Percentiles rank a stretch among this genome's conserved stretches.
phyloP scores from a whole-genome alignment of 2,113 vertebrate species.

The Aphelocoma coerulescens region DNA sequence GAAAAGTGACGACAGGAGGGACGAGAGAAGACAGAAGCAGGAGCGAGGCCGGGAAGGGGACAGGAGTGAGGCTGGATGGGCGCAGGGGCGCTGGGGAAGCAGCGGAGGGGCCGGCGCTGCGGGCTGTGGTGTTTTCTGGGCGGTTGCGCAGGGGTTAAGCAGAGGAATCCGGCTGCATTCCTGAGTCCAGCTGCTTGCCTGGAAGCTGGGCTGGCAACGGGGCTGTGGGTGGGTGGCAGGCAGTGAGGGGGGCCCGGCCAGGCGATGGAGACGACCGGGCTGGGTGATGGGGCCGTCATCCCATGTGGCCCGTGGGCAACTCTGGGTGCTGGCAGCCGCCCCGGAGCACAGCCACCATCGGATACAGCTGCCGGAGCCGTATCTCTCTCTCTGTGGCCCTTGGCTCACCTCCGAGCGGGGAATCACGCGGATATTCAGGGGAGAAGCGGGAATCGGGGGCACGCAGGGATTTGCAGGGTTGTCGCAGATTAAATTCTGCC shows the following conservation, averaged over 20 bases:
- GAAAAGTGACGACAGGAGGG: background rate
- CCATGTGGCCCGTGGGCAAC: background rate
- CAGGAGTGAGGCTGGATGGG: background rate
- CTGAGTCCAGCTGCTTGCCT: conserved; percentile 67
- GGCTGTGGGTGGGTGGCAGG: conserved; percentile 58
- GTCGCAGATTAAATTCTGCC: conserved; percentile 15
- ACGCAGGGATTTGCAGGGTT: conserved; percentile 22
- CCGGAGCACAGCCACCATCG: background rate
- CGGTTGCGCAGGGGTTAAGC: conserved; percentile 47
- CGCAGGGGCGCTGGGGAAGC: background rate
- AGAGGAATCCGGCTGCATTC: conserved; percentile 56
- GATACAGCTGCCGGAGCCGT: background rate
- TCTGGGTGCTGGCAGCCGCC: background rate
- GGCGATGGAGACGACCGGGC: background rate
- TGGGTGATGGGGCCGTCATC: background rate
- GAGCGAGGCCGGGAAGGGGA: background rate
- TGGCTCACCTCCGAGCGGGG: conserved; percentile 31
- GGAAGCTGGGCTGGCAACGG: conserved; percentile 59
- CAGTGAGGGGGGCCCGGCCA: background rate
- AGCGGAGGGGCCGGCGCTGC: background rate
- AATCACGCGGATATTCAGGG: conserved; percentile 22
- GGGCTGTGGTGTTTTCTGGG: background rate
- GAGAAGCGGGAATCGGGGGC: conserved; percentile 26
- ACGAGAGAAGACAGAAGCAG: background rate
- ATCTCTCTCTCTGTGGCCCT: background rate